Percentiles rank a stretch among this genome's conserved stretches.
These are phyloP conservation scores for Eilema caniola DNA, from an alignment of 2,888 invertebrate genomes.

Conservation along the genomic window DNA sequence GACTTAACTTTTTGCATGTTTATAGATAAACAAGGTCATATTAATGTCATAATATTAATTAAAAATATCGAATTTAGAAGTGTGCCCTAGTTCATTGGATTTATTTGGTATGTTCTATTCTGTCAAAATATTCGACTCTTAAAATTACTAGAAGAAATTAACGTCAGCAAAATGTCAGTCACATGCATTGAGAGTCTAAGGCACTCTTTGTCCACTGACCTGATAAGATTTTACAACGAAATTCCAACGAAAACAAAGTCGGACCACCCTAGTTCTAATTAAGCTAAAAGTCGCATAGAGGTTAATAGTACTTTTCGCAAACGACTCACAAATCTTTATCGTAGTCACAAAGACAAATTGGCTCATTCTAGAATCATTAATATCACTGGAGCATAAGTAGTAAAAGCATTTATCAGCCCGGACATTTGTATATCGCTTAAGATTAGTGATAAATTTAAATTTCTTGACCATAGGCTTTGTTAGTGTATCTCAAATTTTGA, in stretches of 20 bases:
- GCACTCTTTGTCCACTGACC: not conserved
- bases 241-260: slow-evolving; percentile 16
- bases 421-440: slow-evolving; percentile 19
- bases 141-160: slow-evolving; percentile 1
- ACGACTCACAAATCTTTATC: slow-evolving; percentile 32
- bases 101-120: not conserved
- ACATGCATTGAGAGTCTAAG: not conserved
- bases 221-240: slow-evolving; percentile 12
- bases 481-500: not conserved
- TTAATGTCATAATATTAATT: no score
- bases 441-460: not conserved
- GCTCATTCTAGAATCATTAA: slow-evolving; percentile 45
- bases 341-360: slow-evolving; percentile 33
- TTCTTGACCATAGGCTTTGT: not conserved
- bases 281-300: slow-evolving; percentile 22
- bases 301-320: slow-evolving; percentile 25
- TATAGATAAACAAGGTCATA: no score
- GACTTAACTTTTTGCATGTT: no score
- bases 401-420: slow-evolving; percentile 31
- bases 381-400: slow-evolving; percentile 33
- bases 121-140: not conserved
- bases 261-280: slow-evolving; percentile 20
- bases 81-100: not conserved
- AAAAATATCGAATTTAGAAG: not conserved
- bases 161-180: slow-evolving; percentile 12